These are phyloP conservation scores for Pollenia amentaria DNA, from an alignment of 2,888 invertebrate species.

Conservation along the genomic window DNA sequence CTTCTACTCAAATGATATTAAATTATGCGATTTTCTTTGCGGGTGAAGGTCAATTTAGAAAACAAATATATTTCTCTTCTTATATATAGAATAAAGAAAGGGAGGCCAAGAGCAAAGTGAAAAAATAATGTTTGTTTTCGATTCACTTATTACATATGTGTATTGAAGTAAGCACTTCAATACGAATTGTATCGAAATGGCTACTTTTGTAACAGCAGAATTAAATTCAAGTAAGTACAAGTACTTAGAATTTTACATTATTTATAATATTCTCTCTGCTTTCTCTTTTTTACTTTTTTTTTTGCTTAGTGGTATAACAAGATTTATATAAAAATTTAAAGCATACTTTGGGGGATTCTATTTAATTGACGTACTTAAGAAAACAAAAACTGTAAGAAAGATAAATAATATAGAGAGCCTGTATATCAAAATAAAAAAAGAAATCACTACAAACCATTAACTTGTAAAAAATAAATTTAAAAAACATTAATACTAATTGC, in stretches of 20 bases:
- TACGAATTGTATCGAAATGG: constrained; percentile 25
- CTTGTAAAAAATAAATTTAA: no score
- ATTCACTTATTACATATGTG: constrained; percentile 16
- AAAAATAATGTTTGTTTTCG: constrained; percentile 23
- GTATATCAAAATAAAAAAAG: not conserved
- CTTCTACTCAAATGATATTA: constrained; percentile 12
- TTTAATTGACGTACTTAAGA: not conserved
- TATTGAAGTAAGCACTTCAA: not conserved
- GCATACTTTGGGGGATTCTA: constrained; percentile 27
- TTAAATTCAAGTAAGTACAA: not conserved
- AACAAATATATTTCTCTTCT: not conserved
- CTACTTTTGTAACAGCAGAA: not conserved
- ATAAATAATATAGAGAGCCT: not conserved
- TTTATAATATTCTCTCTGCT: not conserved
- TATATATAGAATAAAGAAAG: not conserved
- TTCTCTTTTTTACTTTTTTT: not conserved
- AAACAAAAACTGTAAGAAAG: not conserved
- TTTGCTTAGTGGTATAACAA: not conserved
- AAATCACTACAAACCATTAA: not conserved
- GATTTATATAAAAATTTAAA: constrained; percentile 38
- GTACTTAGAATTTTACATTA: constrained; percentile 2
- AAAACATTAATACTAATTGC: no score
- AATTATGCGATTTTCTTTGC: not conserved
- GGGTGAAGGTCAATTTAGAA: constrained; percentile 5
- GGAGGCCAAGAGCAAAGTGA: not conserved